Base-by-base conservation (phyloP, 1,140 invertebrate genomes). In the Drosophila ambigua region DNA sequence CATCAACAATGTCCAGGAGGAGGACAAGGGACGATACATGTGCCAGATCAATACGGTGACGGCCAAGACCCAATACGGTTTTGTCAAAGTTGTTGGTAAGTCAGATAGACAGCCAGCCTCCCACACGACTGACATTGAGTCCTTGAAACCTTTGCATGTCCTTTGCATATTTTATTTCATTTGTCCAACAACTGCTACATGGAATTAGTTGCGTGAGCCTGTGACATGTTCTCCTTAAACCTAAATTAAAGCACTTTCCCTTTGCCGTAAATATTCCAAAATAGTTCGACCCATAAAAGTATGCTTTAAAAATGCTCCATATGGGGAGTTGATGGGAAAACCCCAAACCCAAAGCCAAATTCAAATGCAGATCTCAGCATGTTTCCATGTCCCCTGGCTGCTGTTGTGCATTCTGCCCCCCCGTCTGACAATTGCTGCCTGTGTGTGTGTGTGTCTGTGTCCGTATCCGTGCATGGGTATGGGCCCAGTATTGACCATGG, bases 21-120 rank as follows among this genome's bases (percentile, higher is more conserved):
- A 96, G 81, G 98, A 99, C 92, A 95, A 96, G 78, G 98, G 98
- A 39, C 94, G 96, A 24, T 99, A 98, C 93, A 98, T 98, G 96
- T 99, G 98, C 92, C 98, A 99, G 93, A 97, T 99, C 84, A 99
- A 98, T 92, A 98, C 98, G 4, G 97, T 97, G 72, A 97, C 97
- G 46, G 97, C 96, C 58, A 97, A 98, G 93, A 98, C 97, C 24
- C 97, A 98, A 92, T 97, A 97, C 79, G 98, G 97, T 67, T 98
- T 97, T 92, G 93, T 99, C 43, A 96, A 98, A 92, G 97, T 99
- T 83, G 97, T 98, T 64, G 97, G 98, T 98, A 92, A 96, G 96
- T 93, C 48, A 5, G 9, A 24, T 4, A 35, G 31, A 35, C 11
- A 11, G 31, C 31, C 31, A 2, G 11, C 16, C 23, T 2, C 23